A percentile compares a stretch with the other conserved stretches of the same genome.
Evolutionary conservation across 2,113 vertebrate genomes (phyloP).

Genomic region (Tautogolabrus adspersus): DNA sequence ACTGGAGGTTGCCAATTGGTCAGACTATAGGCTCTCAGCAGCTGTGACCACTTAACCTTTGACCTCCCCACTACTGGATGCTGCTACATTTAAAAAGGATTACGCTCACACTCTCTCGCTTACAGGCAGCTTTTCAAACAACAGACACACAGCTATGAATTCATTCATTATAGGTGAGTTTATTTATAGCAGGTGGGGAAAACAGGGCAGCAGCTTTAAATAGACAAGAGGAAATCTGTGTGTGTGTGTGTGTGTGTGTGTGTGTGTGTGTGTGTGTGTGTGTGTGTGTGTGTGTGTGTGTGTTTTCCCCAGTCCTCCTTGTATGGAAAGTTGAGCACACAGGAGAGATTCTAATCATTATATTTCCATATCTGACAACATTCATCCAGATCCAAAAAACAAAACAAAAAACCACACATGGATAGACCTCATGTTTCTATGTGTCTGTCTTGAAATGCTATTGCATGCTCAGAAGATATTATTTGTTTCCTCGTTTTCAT

Average conservation of each 20-base stretch:
- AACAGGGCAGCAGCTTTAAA: slow-evolving; percentile 61
- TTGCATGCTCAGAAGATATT: too few relatives aligned
- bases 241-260: too few relatives aligned
- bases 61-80: not conserved
- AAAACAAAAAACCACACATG: not conserved
- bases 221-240: slow-evolving; percentile 47
- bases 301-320: slow-evolving; percentile 13
- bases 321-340: slow-evolving; percentile 1
- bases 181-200: slow-evolving; percentile 52
- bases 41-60: slow-evolving; percentile 14
- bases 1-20: too few relatives aligned
- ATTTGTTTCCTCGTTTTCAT: too few relatives aligned
- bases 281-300: not conserved
- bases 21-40: not conserved
- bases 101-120: not conserved
- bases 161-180: slow-evolving; percentile 33
- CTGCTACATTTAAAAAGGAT: not conserved
- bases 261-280: not conserved
- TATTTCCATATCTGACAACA: not conserved
- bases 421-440: too few relatives aligned
- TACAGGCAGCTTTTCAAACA: not conserved
- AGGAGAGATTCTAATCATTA: not conserved
- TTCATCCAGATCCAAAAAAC: not conserved
- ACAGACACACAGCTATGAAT: slow-evolving; percentile 3
- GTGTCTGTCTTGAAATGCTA: too few relatives aligned